Evolutionary conservation across 2,888 invertebrate genomes (phyloP).

Genomic region (Himalopsyche kuldschensis): DNA sequence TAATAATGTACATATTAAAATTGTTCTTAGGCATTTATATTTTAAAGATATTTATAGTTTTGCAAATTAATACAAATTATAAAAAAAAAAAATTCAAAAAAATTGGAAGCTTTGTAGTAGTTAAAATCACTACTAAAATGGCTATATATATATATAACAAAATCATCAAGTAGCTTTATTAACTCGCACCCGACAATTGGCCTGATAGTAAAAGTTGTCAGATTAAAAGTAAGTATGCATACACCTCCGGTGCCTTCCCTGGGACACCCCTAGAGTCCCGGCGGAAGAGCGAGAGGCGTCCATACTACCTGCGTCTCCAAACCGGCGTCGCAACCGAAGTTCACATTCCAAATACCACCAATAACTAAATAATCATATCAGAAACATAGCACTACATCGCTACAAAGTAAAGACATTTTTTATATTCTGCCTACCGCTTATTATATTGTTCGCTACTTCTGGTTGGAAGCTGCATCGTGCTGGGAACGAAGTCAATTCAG

Average conservation of each 20-base stretch:
- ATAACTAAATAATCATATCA: background rate
- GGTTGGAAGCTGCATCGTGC: background rate
- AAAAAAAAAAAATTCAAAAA: too few relatives aligned
- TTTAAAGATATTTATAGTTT: too few relatives aligned
- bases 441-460: background rate
- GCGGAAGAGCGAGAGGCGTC: background rate
- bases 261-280: background rate
- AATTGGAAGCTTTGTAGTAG: too few relatives aligned
- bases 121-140: too few relatives aligned
- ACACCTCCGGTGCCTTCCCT: background rate
- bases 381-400: background rate
- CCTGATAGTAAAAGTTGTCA: background rate
- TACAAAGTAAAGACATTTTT: background rate
- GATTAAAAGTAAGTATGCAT: background rate
- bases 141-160: too few relatives aligned
- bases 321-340: background rate
- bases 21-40: too few relatives aligned
- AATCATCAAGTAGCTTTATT: too few relatives aligned
- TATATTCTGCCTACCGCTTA: background rate
- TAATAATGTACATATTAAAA: too few relatives aligned
- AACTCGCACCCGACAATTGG: background rate
- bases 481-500: background rate
- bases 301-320: background rate
- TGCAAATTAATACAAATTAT: too few relatives aligned
- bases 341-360: background rate